phyloP scores from a whole-genome alignment of 2,888 invertebrate genomes.

The Nezara viridula region DNA sequence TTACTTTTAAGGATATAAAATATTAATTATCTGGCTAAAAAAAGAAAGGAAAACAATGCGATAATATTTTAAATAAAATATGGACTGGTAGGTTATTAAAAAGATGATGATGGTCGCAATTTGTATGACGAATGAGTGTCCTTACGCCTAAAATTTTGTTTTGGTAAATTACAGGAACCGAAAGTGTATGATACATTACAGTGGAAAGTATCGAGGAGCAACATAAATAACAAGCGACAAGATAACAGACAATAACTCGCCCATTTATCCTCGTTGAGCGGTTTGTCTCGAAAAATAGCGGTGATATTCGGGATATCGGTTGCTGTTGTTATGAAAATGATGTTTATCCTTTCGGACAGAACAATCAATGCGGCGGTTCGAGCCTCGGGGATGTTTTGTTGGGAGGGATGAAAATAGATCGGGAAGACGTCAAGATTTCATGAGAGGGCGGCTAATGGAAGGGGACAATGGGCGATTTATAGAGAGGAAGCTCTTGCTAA shows the following conservation, averaged over 20 bases:
- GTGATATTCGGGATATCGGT: neutral
- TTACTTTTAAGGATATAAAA: no score
- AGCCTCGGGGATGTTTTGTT: neutral
- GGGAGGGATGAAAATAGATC: slow-evolving; percentile 5
- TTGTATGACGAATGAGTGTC: neutral
- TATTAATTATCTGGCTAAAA: no score
- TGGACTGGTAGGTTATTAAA: no score
- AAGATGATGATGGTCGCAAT: no score
- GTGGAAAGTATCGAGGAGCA: neutral
- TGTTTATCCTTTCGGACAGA: neutral
- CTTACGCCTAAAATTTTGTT: neutral
- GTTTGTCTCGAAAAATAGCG: slow-evolving; percentile 12
- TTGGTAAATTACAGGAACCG: neutral
- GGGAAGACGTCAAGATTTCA: slow-evolving; percentile 49
- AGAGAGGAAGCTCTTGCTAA: neutral
- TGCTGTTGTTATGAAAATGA: slow-evolving; percentile 33
- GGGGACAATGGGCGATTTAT: slow-evolving; percentile 52
- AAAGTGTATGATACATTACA: neutral
- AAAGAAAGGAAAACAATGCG: no score
- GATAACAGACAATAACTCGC: slow-evolving; percentile 3
- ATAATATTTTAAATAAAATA: no score
- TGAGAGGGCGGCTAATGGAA: slow-evolving; percentile 52
- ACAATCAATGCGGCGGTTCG: neutral
- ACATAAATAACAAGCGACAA: slow-evolving; percentile 11
- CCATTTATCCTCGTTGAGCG: slow-evolving; percentile 11